Evolutionary conservation across 1,140 invertebrate genomes (phyloP).

Genomic region (Drusus annulatus): DNA sequence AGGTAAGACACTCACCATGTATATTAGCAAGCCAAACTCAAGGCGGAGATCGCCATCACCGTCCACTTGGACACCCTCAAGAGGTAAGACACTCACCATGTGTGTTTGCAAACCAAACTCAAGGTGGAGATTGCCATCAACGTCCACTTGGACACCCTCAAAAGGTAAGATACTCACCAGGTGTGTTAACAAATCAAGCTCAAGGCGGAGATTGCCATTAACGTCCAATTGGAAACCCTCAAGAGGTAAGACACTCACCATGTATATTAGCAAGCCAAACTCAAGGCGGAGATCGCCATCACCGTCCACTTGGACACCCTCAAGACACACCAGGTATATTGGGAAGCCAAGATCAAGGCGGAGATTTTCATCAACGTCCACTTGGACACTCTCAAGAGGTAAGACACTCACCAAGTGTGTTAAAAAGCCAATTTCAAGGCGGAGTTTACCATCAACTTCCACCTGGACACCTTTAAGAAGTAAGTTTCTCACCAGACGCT

Average conservation of each 20-base stretch:
- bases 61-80: constrained; percentile 98
- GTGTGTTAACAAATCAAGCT: constrained; percentile 86
- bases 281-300: constrained; percentile 99
- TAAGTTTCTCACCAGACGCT: constrained; percentile 45
- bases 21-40: constrained; percentile 80
- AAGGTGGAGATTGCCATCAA: constrained; percentile 94
- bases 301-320: constrained; percentile 98
- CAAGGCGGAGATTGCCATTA: constrained; percentile 98
- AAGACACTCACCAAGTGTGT: too few relatives aligned
- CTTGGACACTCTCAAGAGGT: constrained; percentile 96
- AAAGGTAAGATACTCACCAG: constrained; percentile 69
- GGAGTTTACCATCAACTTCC: constrained; percentile 99
- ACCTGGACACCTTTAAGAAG: constrained; percentile 95
- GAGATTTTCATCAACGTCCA: constrained; percentile 99
- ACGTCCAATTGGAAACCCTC: constrained; percentile 97
- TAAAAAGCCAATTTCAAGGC: background rate
- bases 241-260: constrained; percentile 73
- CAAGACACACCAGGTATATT: constrained; percentile 69
- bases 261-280: constrained; percentile 72
- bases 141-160: constrained; percentile 97
- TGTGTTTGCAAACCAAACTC: background rate
- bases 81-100: constrained; percentile 64
- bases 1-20: constrained; percentile 62
- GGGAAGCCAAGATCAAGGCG: background rate
- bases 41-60: constrained; percentile 99